These are phyloP conservation scores for human (Homo sapiens) DNA, from an alignment of 2,113 vertebrate species.

Conservation along the genomic window GRCh38 chr9:84621501-84622000, in stretches of 20 bases:
- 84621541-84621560: background rate
- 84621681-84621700: background rate
- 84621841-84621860: background rate
- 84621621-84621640: background rate
- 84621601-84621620: background rate
- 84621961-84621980: background rate
- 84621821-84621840: background rate
- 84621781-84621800: background rate
- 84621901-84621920: background rate
- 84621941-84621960: background rate
- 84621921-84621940: background rate
- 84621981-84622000: no score
- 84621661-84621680: background rate
- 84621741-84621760: background rate
- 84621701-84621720: background rate
- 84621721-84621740: slow-evolving; percentile 10
- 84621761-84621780: background rate
- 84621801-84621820: background rate
- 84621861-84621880: background rate
- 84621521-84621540: background rate
- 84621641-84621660: background rate
- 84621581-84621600: background rate
- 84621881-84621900: background rate
- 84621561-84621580: background rate
- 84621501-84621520: no score